Evolutionary conservation across 1,140 invertebrate genomes (phyloP).

Genomic region (Lysiphlebus fabarum): DNA sequence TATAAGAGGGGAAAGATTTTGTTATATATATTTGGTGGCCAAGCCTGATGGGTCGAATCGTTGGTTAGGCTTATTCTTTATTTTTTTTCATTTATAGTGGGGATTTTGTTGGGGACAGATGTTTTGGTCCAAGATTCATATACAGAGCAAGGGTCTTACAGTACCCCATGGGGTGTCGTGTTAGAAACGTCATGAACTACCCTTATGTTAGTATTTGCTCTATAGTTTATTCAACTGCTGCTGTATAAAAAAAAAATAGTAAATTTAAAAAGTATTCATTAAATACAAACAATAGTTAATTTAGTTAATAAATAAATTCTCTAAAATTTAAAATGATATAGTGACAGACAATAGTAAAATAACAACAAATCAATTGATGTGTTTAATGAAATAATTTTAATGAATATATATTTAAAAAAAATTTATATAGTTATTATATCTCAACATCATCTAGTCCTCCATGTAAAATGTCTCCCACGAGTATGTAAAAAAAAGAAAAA

Average conservation of each 20-base stretch:
- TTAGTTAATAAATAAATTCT: too few species aligned
- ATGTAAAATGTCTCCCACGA: too few species aligned
- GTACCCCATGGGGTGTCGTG: constrained; percentile 46
- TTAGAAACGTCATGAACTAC: constrained; percentile 45
- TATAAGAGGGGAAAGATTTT: constrained; percentile 1
- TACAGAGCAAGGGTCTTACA: constrained; percentile 41
- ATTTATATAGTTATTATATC: too few species aligned
- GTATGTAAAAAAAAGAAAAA: too few species aligned
- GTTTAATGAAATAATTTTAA: too few species aligned
- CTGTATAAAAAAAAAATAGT: background rate
- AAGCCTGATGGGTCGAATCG: background rate
- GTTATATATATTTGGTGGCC: constrained; percentile 7
- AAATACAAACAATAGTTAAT: too few species aligned
- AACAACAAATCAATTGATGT: too few species aligned
- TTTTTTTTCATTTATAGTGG: constrained; percentile 12
- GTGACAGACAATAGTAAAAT: too few species aligned
- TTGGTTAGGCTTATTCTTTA: background rate
- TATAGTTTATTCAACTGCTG: background rate
- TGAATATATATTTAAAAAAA: too few species aligned
- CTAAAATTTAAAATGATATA: too few species aligned
- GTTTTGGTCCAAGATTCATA: constrained; percentile 50
- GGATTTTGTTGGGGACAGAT: constrained; percentile 30
- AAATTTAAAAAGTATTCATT: background rate
- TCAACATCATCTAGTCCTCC: too few species aligned
- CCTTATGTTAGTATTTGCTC: constrained; percentile 22